Conservation (phyloP, 2,888 invertebrate genomes). For the Amiota mariae region DNA sequence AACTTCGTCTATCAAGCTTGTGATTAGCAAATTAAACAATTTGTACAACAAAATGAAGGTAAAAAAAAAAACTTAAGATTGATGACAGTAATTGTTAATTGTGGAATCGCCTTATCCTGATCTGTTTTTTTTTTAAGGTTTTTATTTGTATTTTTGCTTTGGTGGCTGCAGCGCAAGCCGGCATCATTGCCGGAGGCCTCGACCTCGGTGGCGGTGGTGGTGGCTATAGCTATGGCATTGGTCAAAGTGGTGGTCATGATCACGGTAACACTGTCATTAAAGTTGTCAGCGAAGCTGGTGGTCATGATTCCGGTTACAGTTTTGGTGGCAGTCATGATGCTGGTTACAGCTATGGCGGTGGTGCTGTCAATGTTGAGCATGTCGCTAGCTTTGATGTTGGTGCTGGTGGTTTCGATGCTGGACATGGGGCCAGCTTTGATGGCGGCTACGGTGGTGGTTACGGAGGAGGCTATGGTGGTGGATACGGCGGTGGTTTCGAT, state of each 20-base stretch:
- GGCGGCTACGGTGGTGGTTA: slow-evolving; percentile 28
- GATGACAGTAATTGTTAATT: not conserved
- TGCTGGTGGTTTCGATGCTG: slow-evolving; percentile 34
- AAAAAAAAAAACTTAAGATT: slow-evolving; percentile 4
- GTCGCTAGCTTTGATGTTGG: slow-evolving; percentile 16
- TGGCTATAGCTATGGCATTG: slow-evolving; percentile 30
- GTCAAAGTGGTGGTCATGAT: slow-evolving; percentile 29
- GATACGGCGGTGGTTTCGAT: slow-evolving; percentile 26
- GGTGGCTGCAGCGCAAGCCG: slow-evolving; percentile 51
- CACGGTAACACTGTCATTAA: slow-evolving; percentile 19
- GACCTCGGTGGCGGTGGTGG: slow-evolving; percentile 43
- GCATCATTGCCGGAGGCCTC: slow-evolving; percentile 50
- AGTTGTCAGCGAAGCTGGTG: slow-evolving; percentile 22
- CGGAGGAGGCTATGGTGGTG: slow-evolving; percentile 27
- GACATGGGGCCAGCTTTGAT: slow-evolving; percentile 33
- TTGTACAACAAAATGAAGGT: slow-evolving; percentile 62
- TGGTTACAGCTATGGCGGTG: slow-evolving; percentile 32
- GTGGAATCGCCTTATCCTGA: not conserved
- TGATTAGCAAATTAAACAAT: slow-evolving; percentile 46
- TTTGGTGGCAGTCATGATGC: slow-evolving; percentile 30
- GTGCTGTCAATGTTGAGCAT: slow-evolving; percentile 39
- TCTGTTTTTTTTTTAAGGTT: slow-evolving; percentile 40
- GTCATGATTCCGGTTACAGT: not conserved
- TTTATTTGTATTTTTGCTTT: slow-evolving; percentile 59
- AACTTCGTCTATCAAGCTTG: slow-evolving; percentile 52